Percentiles rank a stretch among this genome's conserved stretches.
Evolutionary conservation across 2,888 invertebrate species (phyloP).

Genomic region (Amiota mariae): DNA sequence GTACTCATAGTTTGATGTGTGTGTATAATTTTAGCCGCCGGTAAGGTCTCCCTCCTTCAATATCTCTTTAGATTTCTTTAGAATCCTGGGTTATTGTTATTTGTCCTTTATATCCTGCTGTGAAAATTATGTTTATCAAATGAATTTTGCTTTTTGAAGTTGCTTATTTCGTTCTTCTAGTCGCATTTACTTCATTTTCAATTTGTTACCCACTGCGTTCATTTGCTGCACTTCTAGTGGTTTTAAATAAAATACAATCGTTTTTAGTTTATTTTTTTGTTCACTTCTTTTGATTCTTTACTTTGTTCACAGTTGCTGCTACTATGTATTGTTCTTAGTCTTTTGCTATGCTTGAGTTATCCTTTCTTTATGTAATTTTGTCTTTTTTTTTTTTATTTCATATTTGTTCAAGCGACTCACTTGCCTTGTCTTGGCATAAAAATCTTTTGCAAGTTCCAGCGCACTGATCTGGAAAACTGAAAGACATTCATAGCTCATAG

Average conservation of each 20-base stretch:
- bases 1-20: not conserved
- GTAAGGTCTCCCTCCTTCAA: not conserved
- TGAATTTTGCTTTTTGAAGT: not conserved
- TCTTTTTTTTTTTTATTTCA: not conserved
- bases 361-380: not conserved
- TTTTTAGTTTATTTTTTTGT: too few species aligned
- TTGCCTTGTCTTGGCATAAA: constrained; percentile 25
- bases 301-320: not conserved
- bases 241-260: too few species aligned
- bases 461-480: constrained; percentile 54
- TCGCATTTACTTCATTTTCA: not conserved
- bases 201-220: constrained; percentile 5
- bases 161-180: not conserved
- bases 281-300: not conserved
- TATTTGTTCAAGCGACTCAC: not conserved
- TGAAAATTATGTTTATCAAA: constrained; percentile 24
- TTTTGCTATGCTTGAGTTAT: constrained; percentile 2
- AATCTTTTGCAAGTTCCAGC: constrained; percentile 40
- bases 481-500: constrained; percentile 19
- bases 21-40: constrained; percentile 28
- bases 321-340: not conserved
- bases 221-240: not conserved
- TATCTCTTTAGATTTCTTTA: not conserved
- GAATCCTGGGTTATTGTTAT: not conserved
- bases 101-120: constrained; percentile 7